Evolutionary conservation across 2,797 vertebrate genomes (phyloP).

Genomic region (Microhierax caerulescens): DNA sequence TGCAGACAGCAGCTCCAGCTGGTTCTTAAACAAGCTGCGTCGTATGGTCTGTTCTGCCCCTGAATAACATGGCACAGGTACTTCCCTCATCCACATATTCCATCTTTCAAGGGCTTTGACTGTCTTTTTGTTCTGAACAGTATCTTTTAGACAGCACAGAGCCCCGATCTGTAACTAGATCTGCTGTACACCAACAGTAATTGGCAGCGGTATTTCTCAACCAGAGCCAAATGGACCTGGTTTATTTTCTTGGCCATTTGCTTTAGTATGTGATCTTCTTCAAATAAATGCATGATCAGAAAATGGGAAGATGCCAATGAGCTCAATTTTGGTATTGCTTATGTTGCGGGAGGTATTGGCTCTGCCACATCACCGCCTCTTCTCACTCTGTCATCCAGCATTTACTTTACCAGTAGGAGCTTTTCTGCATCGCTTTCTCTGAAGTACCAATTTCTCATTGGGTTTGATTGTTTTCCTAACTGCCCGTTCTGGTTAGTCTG

Average conservation of each 20-base stretch:
- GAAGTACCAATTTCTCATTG: rapidly evolving
- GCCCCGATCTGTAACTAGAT: neutral
- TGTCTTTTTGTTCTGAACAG: neutral
- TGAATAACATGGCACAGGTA: rapidly evolving
- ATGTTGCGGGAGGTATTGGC: neutral
- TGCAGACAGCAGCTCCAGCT: neutral
- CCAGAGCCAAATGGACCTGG: neutral
- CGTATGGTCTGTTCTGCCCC: rapidly evolving
- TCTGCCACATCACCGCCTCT: neutral
- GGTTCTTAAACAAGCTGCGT: neutral
- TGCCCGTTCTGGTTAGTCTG: rapidly evolving
- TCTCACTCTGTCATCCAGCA: neutral
- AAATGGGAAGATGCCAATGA: neutral
- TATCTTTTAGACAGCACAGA: neutral
- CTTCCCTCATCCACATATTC: neutral
- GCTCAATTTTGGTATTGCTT: neutral
- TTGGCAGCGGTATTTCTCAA: neutral
- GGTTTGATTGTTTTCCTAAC: neutral
- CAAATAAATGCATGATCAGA: neutral
- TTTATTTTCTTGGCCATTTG: neutral
- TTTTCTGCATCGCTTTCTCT: neutral
- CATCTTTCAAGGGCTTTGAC: neutral
- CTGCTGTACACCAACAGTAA: neutral
- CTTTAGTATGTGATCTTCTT: neutral
- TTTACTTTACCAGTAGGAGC: neutral